Conservation (phyloP, 2,888 invertebrate genomes). For the Pachymerium ferrugineum region DNA sequence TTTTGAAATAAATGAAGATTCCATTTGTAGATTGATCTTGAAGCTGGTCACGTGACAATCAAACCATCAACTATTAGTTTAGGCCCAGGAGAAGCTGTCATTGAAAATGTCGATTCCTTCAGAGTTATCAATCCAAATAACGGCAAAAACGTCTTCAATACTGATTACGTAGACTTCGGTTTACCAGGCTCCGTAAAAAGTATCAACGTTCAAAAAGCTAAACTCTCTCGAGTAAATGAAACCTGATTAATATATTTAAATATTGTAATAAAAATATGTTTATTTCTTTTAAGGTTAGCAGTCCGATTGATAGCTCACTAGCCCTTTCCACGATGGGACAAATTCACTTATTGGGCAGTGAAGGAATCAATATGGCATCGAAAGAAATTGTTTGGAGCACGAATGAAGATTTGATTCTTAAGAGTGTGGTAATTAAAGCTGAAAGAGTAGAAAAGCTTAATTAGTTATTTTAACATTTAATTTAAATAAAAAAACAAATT, state of each 20-base stretch:
- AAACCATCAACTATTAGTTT: neutral
- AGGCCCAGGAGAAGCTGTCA: neutral
- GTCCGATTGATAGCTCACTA: conserved; percentile 65
- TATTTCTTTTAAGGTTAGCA: conserved; percentile 52
- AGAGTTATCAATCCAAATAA: conserved; percentile 62
- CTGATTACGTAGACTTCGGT: conserved; percentile 64
- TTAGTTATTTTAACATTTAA: neutral
- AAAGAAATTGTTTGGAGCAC: conserved; percentile 67
- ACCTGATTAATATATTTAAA: neutral
- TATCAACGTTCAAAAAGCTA: conserved; percentile 40
- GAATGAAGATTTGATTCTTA: conserved; percentile 70
- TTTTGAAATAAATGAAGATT: too few relatives aligned
- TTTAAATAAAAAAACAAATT: neutral
- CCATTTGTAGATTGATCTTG: conserved; percentile 41
- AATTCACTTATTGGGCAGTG: conserved; percentile 68
- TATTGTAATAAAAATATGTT: neutral
- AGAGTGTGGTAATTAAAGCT: conserved; percentile 44
- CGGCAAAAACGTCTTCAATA: conserved; percentile 65
- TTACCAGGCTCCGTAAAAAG: conserved; percentile 59
- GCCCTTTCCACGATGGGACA: conserved; percentile 62
- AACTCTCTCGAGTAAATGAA: conserved; percentile 39
- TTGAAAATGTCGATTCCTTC: conserved; percentile 59
- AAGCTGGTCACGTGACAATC: neutral
- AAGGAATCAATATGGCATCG: conserved; percentile 56
- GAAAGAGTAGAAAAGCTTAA: too few relatives aligned